phyloP scores from a whole-genome alignment of 2,113 vertebrate genomes.

The Rallus limicola region DNA sequence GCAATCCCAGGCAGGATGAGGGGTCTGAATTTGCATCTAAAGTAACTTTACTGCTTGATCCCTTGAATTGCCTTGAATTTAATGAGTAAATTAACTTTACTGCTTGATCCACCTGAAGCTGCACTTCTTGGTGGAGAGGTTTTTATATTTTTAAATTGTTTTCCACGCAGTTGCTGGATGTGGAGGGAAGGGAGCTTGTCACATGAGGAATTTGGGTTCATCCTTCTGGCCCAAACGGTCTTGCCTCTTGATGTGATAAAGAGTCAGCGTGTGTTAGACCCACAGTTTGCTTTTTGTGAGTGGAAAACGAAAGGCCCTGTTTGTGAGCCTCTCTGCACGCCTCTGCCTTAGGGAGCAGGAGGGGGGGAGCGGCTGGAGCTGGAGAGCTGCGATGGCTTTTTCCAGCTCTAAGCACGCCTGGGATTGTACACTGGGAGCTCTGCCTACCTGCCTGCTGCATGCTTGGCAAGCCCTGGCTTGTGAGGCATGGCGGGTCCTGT shows the following conservation, averaged over 20 bases:
- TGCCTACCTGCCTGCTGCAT: conserved; percentile 6
- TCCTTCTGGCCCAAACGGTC: background rate
- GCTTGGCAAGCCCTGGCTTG: background rate
- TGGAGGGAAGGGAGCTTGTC: background rate
- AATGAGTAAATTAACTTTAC: background rate
- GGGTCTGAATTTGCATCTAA: background rate
- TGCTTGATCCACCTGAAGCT: background rate
- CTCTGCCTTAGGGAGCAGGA: background rate
- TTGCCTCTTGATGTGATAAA: background rate
- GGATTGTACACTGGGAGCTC: background rate
- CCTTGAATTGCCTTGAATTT: background rate
- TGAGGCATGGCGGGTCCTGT: background rate
- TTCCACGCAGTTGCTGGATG: background rate
- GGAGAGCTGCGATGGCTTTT: background rate
- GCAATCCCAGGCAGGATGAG: background rate
- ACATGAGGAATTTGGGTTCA: background rate
- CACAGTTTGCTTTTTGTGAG: background rate
- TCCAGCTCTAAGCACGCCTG: background rate
- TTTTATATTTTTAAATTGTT: background rate
- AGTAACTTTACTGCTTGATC: background rate
- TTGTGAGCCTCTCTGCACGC: background rate
- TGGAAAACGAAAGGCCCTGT: background rate
- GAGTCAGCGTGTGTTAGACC: background rate
- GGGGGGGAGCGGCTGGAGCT: background rate
- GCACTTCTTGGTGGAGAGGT: background rate